Conservation (phyloP, 2,888 invertebrate species). For the Lydus trimaculatus region DNA sequence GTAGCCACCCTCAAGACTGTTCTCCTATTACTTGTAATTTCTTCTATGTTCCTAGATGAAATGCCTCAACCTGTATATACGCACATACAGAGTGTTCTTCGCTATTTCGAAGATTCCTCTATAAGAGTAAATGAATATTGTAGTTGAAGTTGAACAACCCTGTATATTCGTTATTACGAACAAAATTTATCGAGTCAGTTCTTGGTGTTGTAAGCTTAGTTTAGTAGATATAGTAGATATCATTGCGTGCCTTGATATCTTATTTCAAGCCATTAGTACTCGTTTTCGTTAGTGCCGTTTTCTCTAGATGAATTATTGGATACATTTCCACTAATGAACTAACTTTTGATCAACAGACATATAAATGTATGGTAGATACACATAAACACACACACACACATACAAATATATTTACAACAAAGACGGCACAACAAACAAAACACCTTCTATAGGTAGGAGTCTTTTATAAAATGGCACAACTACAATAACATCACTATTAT, state of each 20-base stretch:
- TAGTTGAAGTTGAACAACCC: too few species aligned
- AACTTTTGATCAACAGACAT: constrained; percentile 57
- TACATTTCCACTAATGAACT: constrained; percentile 61
- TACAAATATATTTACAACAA: neutral
- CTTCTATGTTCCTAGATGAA: too few species aligned
- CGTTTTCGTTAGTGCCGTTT: constrained; percentile 47
- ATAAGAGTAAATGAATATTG: too few species aligned
- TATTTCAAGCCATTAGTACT: constrained; percentile 61
- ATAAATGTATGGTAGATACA: too few species aligned
- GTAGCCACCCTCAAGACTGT: too few species aligned
- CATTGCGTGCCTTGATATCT: constrained; percentile 62
- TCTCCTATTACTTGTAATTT: too few species aligned
- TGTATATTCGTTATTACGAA: constrained; percentile 54
- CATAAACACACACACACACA: too few species aligned
- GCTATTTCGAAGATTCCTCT: too few species aligned
- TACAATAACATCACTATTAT: constrained; percentile 35
- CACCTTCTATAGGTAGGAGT: constrained; percentile 35
- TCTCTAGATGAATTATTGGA: constrained; percentile 57
- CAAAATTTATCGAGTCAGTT: constrained; percentile 53
- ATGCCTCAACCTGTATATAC: too few species aligned
- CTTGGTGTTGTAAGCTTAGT: constrained; percentile 31
- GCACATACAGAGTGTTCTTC: too few species aligned
- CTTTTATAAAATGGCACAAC: constrained; percentile 41
- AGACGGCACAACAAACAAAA: constrained; percentile 46
- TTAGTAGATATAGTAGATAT: constrained; percentile 38